Conservation (phyloP, 2,113 vertebrate species). For the Trochalopteron elliotii region DNA sequence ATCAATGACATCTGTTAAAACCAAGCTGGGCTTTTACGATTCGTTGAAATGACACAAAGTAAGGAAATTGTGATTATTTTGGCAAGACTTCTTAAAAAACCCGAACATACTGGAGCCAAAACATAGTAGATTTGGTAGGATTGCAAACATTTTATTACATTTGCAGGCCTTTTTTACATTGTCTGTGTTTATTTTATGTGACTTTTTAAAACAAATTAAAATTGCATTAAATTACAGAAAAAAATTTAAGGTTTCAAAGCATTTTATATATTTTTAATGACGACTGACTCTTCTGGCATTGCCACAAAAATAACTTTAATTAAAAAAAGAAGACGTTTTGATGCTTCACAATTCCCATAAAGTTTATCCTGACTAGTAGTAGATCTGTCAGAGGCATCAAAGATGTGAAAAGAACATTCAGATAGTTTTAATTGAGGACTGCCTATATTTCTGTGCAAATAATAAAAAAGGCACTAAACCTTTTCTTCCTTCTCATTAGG, state of each 20-base stretch:
- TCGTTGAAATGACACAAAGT: background rate
- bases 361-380: background rate
- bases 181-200: background rate
- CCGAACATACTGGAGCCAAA: background rate
- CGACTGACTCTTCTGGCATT: background rate
- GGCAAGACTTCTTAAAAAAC: background rate
- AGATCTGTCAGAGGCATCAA: background rate
- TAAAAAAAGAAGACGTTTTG: background rate
- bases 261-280: background rate
- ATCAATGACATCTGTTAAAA: conserved; percentile 9
- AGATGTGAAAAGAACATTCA: background rate
- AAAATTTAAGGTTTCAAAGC: background rate
- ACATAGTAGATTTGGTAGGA: background rate
- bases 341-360: background rate
- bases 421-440: conserved; percentile 23
- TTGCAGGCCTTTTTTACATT: background rate
- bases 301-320: background rate
- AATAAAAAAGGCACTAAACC: conserved; percentile 33
- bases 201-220: background rate
- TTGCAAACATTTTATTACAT: background rate
- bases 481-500: conserved; percentile 46
- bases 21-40: background rate
- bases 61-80: conserved; percentile 47
- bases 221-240: background rate
- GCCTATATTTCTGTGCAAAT: conserved; percentile 33